Evolutionary conservation across 2,888 invertebrate genomes (phyloP).

Genomic region (Cryptus armator): DNA sequence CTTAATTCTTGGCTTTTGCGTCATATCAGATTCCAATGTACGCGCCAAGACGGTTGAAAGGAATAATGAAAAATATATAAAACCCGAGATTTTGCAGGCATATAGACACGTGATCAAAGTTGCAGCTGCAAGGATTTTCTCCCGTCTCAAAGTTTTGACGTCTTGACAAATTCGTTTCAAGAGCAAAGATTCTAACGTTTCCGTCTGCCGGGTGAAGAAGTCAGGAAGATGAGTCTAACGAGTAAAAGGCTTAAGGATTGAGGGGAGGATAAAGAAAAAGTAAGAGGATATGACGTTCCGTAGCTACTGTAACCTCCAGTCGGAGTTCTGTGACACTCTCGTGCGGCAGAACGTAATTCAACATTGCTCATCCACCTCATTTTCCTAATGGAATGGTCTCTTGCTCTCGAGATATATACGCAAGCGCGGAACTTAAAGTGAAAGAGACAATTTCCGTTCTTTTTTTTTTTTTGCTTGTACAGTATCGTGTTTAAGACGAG

Average conservation of each 20-base stretch:
- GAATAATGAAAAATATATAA: not conserved
- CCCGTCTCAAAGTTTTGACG: not conserved
- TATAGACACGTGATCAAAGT: not conserved
- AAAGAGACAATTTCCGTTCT: not conserved
- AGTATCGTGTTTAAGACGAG: not conserved
- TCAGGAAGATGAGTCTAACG: slow-evolving; percentile 12
- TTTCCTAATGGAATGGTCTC: slow-evolving; percentile 74
- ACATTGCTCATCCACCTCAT: slow-evolving; percentile 68
- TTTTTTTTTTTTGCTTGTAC: not conserved
- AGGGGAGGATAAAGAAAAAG: slow-evolving; percentile 23
- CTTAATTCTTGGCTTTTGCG: not conserved
- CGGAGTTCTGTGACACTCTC: slow-evolving; percentile 46
- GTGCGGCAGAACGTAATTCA: slow-evolving; percentile 71
- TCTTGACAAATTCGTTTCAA: not conserved
- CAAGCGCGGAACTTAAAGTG: not conserved
- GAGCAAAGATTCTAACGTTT: not conserved
- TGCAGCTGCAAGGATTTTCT: not conserved
- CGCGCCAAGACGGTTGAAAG: not conserved
- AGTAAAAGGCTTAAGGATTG: not conserved
- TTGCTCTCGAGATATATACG: slow-evolving; percentile 31
- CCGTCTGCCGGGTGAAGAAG: not conserved
- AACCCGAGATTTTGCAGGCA: not conserved
- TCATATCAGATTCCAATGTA: not conserved
- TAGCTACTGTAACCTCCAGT: not conserved
- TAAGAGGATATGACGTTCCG: slow-evolving; percentile 27